Conservation (phyloP, 1,140 invertebrate species). For the Campoletis sonorensis region DNA sequence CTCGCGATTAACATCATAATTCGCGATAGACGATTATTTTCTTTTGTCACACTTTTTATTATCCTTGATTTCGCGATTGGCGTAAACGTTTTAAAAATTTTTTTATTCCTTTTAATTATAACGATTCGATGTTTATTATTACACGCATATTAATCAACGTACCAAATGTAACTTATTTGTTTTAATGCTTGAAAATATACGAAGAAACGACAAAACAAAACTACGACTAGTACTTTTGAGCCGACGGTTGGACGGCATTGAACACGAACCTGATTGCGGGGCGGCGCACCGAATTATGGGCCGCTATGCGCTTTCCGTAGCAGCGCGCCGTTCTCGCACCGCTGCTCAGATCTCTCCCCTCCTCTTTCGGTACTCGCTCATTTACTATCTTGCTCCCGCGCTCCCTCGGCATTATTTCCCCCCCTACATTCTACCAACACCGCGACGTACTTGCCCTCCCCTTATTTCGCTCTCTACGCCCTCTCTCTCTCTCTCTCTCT, state of each 20-base stretch:
- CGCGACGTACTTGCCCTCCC: slow-evolving; percentile 55
- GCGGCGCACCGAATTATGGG: slow-evolving; percentile 71
- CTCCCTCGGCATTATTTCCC: slow-evolving; percentile 27
- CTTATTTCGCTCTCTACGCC: slow-evolving; percentile 41
- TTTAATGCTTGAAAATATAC: background rate
- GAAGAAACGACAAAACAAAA: background rate
- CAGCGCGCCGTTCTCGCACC: slow-evolving; percentile 60
- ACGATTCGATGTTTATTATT: too few species aligned
- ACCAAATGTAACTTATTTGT: background rate
- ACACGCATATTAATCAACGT: background rate
- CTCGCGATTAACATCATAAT: too few species aligned
- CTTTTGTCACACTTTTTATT: too few species aligned
- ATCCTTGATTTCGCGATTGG: too few species aligned
- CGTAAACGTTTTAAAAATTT: too few species aligned
- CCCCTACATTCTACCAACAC: slow-evolving; percentile 9
- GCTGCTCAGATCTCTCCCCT: slow-evolving; percentile 22
- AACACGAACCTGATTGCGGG: slow-evolving; percentile 70
- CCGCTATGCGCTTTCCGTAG: slow-evolving; percentile 67
- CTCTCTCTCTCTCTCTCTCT: slow-evolving; percentile 48
- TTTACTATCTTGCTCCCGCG: slow-evolving; percentile 40
- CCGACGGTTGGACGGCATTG: slow-evolving; percentile 59
- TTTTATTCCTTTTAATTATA: too few species aligned
- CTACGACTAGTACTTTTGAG: slow-evolving; percentile 22
- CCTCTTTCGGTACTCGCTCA: slow-evolving; percentile 26
- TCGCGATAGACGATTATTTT: too few species aligned